phyloP scores from a whole-genome alignment of 2,888 invertebrate genomes.

The Seladonia tumulorum region DNA sequence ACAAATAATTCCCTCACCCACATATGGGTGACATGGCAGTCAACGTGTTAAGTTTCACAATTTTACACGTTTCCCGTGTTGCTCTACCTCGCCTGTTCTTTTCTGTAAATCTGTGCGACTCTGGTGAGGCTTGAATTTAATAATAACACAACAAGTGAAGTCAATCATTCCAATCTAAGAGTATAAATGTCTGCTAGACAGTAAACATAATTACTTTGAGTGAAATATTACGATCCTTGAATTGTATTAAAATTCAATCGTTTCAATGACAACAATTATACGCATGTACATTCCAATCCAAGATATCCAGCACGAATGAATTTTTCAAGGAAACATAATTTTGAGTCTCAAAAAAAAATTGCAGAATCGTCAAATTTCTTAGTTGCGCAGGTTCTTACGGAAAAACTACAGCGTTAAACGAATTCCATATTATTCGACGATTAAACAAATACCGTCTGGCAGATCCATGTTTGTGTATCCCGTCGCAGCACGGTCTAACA shows the following conservation, averaged over 20 bases:
- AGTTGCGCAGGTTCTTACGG: neutral
- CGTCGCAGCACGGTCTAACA: neutral
- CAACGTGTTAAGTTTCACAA: neutral
- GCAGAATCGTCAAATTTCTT: no score
- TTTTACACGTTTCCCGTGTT: neutral
- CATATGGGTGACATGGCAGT: no score
- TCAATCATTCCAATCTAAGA: no score
- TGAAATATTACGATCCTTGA: neutral
- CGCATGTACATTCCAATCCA: accelerated
- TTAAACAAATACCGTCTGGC: neutral
- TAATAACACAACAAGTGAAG: neutral
- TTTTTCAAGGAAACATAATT: neutral
- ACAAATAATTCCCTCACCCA: no score
- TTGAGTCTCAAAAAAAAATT: neutral
- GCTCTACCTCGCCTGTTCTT: neutral
- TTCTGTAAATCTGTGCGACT: neutral
- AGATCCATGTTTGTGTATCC: neutral
- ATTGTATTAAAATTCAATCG: neutral
- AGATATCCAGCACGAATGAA: no score
- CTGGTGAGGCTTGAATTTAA: neutral
- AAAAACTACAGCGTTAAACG: neutral
- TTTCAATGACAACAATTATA: neutral
- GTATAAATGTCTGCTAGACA: constrained; percentile 74
- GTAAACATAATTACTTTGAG: neutral
- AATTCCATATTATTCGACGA: neutral